Evolutionary conservation across 2,797 vertebrate species (phyloP), one percentile per base, ranked within the genome.

Genomic region (Cossypha niveicapilla): DNA sequence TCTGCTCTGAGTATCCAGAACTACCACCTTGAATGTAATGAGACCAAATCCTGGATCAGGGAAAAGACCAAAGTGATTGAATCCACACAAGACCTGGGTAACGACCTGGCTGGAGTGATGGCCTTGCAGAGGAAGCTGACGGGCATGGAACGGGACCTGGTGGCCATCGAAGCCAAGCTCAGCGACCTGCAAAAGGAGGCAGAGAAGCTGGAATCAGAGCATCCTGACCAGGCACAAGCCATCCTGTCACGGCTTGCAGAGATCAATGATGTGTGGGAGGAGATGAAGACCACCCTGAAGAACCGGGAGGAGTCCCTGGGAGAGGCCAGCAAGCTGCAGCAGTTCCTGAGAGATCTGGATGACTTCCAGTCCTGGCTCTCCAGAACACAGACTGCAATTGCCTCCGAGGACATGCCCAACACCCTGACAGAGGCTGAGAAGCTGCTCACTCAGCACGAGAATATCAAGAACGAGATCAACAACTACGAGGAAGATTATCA

Each of bases 31-130:
- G 99, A 99, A 94, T 99, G 99, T 88, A 99, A 99, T 10, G 99
- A 99, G 97, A 99, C 99, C 95, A 99, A 99, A 96, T 99, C 99
- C 54, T 99, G 99, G 99, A 99, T 99, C 97, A 98, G 99, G 44
- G 99, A 99, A 97, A 99, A 99, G 98, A 99, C 99, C 97, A 99
- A 99, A 98, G 99, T 99, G 58, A 99, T 99, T 2, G 99, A 99
- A 97, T 99, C 99, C 25, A 99, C 99, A 5, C 99, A 99, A 96
- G 99, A 99, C 94, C 98, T 99, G 91, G 99, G 99, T 25, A 99
- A 99, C 0, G 99, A 99, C 96, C 98, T 99, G 93, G 98, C 99
- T 0, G 99, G 99, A 1, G 99, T 99, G 90, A 99, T 99, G 98
- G 99, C 99, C 25, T 98, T 99, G 96, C 99, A 99, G 97, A 98